Percentiles rank a stretch among this genome's conserved stretches.
Conservation (phyloP, 2,113 vertebrate species). For the Theropithecus gelada region DNA sequence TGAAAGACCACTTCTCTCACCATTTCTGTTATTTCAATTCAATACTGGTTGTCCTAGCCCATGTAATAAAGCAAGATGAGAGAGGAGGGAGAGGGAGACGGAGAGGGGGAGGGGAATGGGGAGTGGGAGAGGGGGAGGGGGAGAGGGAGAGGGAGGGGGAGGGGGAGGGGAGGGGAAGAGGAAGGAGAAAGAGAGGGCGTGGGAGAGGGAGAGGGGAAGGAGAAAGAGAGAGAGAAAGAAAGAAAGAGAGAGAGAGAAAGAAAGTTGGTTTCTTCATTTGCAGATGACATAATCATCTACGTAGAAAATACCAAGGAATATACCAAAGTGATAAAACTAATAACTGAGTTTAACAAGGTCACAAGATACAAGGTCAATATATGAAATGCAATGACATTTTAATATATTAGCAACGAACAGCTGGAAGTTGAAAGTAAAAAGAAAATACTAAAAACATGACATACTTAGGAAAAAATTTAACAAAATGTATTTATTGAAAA, state of each 20-base stretch:
- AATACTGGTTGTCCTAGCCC: neutral
- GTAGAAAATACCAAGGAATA: neutral
- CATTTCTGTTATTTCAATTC: neutral
- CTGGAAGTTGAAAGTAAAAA: neutral
- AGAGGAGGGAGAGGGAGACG: neutral
- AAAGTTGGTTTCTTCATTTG: neutral
- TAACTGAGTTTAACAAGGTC: neutral
- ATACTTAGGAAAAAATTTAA: neutral
- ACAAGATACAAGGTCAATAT: neutral
- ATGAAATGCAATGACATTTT: neutral
- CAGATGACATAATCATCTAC: neutral
- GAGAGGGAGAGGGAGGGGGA: no score
- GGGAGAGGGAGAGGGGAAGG: no score
- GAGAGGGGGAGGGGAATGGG: fast-evolving
- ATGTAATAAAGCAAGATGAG: neutral
- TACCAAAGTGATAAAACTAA: neutral
- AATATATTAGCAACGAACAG: neutral
- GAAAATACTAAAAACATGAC: neutral
- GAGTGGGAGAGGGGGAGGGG: neutral
- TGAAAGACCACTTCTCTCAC: neutral
- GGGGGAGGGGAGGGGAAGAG: no score
- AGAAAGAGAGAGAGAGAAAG: neutral
- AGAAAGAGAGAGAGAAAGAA: neutral
- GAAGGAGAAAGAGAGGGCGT: neutral
- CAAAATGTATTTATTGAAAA: neutral